Evolutionary conservation across 2,797 vertebrate species (phyloP).

Genomic region (Hippopotamyrus pictus): DNA sequence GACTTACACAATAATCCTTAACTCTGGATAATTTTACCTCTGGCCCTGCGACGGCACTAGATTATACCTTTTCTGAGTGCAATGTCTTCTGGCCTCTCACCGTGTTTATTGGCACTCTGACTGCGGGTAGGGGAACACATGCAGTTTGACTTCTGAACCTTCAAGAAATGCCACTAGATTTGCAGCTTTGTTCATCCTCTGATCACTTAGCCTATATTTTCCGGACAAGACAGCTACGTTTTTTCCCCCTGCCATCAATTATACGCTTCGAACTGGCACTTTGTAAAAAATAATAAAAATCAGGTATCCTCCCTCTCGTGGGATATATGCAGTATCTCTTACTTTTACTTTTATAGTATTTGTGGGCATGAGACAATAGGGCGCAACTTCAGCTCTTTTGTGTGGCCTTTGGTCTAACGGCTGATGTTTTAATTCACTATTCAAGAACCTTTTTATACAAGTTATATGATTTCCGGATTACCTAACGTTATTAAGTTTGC

Average conservation of each 20-base stretch:
- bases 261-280: background rate
- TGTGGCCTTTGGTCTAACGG: background rate
- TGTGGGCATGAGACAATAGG: background rate
- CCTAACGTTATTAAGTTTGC: background rate
- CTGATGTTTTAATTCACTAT: background rate
- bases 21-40: slow-evolving; percentile 51
- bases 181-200: background rate
- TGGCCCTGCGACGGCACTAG: slow-evolving; percentile 45
- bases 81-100: slow-evolving; percentile 39
- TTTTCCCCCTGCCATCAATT: no score
- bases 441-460: background rate
- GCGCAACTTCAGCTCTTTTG: background rate
- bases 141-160: slow-evolving; percentile 46
- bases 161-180: background rate
- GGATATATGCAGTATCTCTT: background rate
- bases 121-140: slow-evolving; percentile 41
- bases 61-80: slow-evolving; percentile 47
- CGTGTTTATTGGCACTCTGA: slow-evolving; percentile 36
- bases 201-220: background rate
- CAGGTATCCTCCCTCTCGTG: background rate
- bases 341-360: background rate
- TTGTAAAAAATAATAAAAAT: background rate
- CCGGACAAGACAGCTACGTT: background rate
- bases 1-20: slow-evolving; percentile 46
- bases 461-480: background rate